phyloP scores from a whole-genome alignment of 30 jellyfish, hydroid and myxozoan species.

The Pelagia noctiluca region DNA sequence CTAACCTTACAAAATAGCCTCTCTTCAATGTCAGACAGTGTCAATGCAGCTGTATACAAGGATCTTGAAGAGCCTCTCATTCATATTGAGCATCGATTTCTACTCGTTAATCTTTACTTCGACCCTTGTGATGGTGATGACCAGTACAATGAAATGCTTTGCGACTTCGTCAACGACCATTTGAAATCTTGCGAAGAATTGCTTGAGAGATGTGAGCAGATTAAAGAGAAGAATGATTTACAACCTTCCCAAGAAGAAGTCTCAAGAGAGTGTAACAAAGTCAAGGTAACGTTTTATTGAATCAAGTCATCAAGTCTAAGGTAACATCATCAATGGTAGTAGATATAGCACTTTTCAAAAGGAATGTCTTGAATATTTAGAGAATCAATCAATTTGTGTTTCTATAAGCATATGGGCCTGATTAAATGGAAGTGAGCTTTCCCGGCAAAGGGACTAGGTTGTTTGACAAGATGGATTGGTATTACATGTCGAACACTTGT shows the following conservation, averaged over 20 bases:
- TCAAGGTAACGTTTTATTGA: background rate
- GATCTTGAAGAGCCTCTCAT: conserved; percentile 24
- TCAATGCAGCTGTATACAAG: background rate
- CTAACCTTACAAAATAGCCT: conserved; percentile 33
- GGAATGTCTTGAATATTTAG: background rate
- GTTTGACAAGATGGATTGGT: too few species aligned
- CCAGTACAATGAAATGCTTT: conserved; percentile 27
- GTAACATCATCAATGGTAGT: background rate
- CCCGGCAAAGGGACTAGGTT: background rate
- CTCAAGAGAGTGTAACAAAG: background rate
- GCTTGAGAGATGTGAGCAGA: background rate
- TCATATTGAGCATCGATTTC: conserved; percentile 44
- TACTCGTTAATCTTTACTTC: conserved; percentile 43
- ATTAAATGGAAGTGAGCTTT: background rate
- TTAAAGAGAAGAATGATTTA: background rate
- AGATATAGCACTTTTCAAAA: background rate
- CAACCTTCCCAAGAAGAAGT: conserved; percentile 11
- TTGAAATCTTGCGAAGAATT: conserved; percentile 12
- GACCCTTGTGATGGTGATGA: conserved; percentile 59
- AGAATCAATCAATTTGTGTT: background rate
- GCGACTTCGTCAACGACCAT: conserved; percentile 9
- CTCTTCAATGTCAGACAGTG: conserved; percentile 24
- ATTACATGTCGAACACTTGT: too few species aligned
- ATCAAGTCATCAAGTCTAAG: background rate
- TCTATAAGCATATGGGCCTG: background rate